These are phyloP conservation scores for Silurus lanzhouensis DNA, from an alignment of 2,797 vertebrate species.

Conservation along the genomic window DNA sequence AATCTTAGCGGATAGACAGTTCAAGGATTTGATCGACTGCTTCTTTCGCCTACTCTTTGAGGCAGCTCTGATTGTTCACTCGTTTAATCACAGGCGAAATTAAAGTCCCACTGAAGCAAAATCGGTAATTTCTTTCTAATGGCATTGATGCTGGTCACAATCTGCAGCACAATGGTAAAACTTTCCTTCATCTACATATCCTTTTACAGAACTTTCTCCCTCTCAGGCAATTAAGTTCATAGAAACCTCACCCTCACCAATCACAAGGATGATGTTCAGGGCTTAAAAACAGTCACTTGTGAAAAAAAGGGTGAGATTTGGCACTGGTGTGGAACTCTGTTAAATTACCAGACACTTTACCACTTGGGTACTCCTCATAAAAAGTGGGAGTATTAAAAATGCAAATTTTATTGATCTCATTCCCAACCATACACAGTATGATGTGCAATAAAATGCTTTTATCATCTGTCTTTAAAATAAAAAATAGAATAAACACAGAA, in stretches of 20 bases:
- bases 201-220: not conserved
- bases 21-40: not conserved
- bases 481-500: too few species aligned
- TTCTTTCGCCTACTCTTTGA: not conserved
- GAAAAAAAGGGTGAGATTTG: not conserved
- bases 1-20: not conserved
- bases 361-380: not conserved
- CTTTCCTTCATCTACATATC: not conserved
- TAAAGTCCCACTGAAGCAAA: not conserved
- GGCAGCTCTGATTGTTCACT: conserved; percentile 5
- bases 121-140: conserved; percentile 21
- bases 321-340: not conserved
- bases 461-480: too few species aligned
- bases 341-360: not conserved
- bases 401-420: too few species aligned
- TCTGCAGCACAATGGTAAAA: not conserved
- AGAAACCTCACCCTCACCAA: not conserved
- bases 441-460: too few species aligned
- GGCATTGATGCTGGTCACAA: not conserved
- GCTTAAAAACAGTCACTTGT: not conserved
- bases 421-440: too few species aligned
- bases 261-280: not conserved
- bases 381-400: not conserved
- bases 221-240: not conserved
- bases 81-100: not conserved